A percentile compares a stretch with the other conserved stretches of the same genome.
Evolutionary conservation across 2,888 invertebrate genomes (phyloP).

Genomic region (Crocallis elinguaria): DNA sequence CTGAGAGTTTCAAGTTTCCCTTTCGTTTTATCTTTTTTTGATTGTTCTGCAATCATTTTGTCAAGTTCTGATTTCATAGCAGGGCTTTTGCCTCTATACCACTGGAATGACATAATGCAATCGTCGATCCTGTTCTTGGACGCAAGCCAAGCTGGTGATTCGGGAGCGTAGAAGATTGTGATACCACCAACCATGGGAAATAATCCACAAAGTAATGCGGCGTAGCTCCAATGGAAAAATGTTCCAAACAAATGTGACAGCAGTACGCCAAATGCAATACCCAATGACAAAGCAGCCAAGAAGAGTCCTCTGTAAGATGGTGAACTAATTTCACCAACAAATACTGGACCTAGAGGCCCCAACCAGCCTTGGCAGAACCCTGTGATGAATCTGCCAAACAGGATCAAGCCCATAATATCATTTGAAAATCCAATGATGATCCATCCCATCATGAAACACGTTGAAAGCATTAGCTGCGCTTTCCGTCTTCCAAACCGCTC

Average conservation of each 20-base stretch:
- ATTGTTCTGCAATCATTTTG: conserved; percentile 73
- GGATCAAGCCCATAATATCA: conserved; percentile 68
- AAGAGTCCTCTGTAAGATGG: conserved; percentile 87
- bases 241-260: conserved; percentile 87
- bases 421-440: conserved; percentile 80
- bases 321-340: conserved; percentile 85
- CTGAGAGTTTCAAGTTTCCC: conserved; percentile 65
- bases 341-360: conserved; percentile 83
- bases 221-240: conserved; percentile 84
- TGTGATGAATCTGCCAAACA: conserved; percentile 83
- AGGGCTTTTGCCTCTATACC: conserved; percentile 84
- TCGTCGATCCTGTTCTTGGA: conserved; percentile 84
- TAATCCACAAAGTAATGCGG: conserved; percentile 82
- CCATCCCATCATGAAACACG: conserved; percentile 86
- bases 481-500: conserved; percentile 85
- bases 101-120: conserved; percentile 85
- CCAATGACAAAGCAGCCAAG: conserved; percentile 85
- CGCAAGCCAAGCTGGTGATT: conserved; percentile 89
- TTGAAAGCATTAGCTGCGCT: conserved; percentile 79
- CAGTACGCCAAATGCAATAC: conserved; percentile 87
- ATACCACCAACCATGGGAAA: conserved; percentile 81
- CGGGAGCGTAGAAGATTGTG: conserved; percentile 85
- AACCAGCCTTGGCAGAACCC: conserved; percentile 85
- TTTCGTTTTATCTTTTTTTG: conserved; percentile 57
- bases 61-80: conserved; percentile 79